Conservation (phyloP, 2,113 vertebrate genomes). For the Dryoscopus gambensis region DNA sequence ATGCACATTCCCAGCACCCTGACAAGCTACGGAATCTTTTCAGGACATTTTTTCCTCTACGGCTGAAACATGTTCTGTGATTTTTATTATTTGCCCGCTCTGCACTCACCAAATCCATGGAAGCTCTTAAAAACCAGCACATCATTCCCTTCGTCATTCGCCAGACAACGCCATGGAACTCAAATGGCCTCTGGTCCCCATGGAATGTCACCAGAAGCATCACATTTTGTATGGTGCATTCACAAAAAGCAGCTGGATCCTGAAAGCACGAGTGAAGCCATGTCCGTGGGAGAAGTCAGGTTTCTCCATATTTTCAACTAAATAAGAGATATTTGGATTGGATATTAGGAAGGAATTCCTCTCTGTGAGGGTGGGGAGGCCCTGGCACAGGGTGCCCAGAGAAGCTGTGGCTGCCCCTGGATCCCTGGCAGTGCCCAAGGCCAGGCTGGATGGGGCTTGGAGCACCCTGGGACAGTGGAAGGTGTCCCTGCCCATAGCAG, state of each 20-base stretch:
- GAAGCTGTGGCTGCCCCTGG: not conserved
- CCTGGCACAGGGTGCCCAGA: not conserved
- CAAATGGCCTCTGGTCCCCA: not conserved
- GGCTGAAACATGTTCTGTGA: not conserved
- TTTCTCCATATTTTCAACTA: not conserved
- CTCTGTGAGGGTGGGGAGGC: rapidly evolving
- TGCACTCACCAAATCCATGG: not conserved
- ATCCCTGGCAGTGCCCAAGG: not conserved
- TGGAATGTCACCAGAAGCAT: not conserved
- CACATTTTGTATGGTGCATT: not conserved
- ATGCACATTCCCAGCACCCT: not conserved
- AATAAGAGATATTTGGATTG: not conserved
- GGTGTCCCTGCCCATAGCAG: not conserved
- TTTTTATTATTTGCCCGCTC: not conserved
- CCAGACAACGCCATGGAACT: not conserved
- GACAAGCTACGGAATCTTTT: not conserved
- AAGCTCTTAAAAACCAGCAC: not conserved
- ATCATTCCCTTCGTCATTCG: not conserved
- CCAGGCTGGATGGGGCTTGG: not conserved
- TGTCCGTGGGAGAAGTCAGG: rapidly evolving
- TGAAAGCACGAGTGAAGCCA: rapidly evolving
- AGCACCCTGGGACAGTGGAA: rapidly evolving
- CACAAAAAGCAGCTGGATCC: not conserved
- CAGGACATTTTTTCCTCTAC: not conserved
- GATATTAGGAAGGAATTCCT: not conserved